phyloP scores from a whole-genome alignment of 2,113 vertebrate genomes.

The Bufo bufo region DNA sequence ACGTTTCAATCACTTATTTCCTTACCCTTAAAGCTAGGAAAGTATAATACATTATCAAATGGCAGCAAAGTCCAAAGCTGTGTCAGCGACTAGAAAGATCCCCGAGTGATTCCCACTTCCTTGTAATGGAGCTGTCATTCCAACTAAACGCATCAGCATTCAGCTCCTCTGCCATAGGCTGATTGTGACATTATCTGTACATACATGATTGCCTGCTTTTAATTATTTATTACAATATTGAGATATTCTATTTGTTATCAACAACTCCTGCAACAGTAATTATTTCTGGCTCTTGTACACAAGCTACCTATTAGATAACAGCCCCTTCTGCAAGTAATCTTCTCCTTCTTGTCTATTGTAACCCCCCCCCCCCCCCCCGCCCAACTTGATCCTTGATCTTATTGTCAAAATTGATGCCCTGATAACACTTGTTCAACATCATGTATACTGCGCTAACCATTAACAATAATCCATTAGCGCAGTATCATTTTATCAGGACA shows the following conservation, averaged over 20 bases:
- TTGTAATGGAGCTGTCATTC: not conserved
- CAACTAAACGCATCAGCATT: not conserved
- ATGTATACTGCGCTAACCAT: not conserved
- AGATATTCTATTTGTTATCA: not conserved
- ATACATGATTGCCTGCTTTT: not conserved
- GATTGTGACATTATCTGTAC: not conserved
- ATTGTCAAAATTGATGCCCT: not conserved
- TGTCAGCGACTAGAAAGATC: conserved; percentile 36
- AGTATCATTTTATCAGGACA: not conserved
- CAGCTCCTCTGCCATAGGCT: not conserved
- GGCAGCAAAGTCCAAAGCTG: conserved; percentile 56
- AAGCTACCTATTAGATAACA: not conserved
- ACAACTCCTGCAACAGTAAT: not conserved
- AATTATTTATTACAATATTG: not conserved
- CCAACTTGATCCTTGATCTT: conserved; percentile 23
- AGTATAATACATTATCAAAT: conserved; percentile 10
- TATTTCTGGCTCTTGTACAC: not conserved
- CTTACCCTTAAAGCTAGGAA: not conserved
- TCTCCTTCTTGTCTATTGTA: not conserved
- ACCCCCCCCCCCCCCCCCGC: conserved; percentile 5
- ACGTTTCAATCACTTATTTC: not conserved
- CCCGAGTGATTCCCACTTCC: conserved; percentile 21
- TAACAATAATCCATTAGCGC: not conserved
- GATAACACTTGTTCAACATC: conserved; percentile 12
- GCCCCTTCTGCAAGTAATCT: not conserved